Evolutionary conservation across 2,113 vertebrate genomes (phyloP).

Genomic region (Salvator merianae): DNA sequence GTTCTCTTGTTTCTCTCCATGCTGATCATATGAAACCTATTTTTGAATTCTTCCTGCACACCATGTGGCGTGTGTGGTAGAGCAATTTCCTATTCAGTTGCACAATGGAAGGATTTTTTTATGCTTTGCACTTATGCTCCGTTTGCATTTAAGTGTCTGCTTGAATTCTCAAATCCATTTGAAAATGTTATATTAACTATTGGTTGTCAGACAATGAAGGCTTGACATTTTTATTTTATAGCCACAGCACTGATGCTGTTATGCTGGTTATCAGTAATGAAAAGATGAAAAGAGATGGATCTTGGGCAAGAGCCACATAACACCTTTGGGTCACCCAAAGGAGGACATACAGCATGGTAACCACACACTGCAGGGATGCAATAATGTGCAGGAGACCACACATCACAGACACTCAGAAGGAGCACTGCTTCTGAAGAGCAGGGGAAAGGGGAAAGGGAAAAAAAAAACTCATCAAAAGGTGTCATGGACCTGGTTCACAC

Average conservation of each 20-base stretch:
- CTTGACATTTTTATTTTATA: neutral
- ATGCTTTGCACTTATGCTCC: neutral
- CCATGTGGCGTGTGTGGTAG: too few relatives aligned
- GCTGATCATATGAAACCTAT: neutral
- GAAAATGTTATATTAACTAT: neutral
- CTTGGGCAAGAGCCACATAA: neutral
- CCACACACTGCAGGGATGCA: neutral
- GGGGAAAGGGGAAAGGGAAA: neutral
- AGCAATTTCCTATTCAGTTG: neutral
- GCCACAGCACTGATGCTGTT: neutral
- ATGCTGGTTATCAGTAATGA: neutral
- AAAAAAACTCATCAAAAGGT: too few relatives aligned
- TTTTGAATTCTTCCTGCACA: neutral
- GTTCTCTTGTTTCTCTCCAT: neutral
- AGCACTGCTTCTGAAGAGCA: too few relatives aligned
- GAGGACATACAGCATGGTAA: too few relatives aligned
- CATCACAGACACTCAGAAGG: neutral
- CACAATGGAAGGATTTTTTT: neutral
- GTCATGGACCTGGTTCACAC: too few relatives aligned
- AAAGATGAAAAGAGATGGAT: neutral
- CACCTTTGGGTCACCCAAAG: too few relatives aligned
- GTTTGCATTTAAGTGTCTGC: neutral
- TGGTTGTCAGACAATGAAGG: neutral
- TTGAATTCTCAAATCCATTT: neutral
- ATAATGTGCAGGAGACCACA: neutral